Conservation (phyloP, 2,888 invertebrate species). For the Drosophila neoperkinsi region DNA sequence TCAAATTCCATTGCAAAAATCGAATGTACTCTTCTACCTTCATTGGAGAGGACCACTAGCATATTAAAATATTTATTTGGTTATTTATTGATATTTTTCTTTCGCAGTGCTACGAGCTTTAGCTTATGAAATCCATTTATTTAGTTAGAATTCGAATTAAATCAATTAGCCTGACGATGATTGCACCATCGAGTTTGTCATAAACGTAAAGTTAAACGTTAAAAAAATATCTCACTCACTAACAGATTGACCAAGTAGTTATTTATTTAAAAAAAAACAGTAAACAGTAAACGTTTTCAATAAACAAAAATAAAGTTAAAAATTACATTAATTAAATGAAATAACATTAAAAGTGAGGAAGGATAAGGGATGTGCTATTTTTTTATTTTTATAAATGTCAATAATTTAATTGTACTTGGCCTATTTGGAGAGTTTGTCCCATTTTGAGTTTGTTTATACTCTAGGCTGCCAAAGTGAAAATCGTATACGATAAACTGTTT, state of each 20-base stretch:
- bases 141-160: not conserved
- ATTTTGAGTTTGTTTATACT: not conserved
- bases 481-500: no score
- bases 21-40: not conserved
- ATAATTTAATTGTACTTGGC: not conserved
- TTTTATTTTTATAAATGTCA: not conserved
- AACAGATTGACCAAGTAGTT: not conserved
- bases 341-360: not conserved
- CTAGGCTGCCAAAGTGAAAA: no score
- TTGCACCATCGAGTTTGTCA: not conserved
- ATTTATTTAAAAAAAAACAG: no score
- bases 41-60: not conserved
- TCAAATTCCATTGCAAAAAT: not conserved
- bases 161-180: not conserved
- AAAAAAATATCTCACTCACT: not conserved
- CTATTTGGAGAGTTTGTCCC: not conserved
- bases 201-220: fast-evolving
- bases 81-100: fast-evolving
- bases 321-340: not conserved
- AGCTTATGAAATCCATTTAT: not conserved
- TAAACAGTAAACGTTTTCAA: not conserved
- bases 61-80: not conserved
- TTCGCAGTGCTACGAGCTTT: not conserved
- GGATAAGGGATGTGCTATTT: not conserved
- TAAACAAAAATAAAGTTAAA: not conserved